Conservation (phyloP, 2,797 vertebrate genomes). For the Cephalopachus bancanus region DNA sequence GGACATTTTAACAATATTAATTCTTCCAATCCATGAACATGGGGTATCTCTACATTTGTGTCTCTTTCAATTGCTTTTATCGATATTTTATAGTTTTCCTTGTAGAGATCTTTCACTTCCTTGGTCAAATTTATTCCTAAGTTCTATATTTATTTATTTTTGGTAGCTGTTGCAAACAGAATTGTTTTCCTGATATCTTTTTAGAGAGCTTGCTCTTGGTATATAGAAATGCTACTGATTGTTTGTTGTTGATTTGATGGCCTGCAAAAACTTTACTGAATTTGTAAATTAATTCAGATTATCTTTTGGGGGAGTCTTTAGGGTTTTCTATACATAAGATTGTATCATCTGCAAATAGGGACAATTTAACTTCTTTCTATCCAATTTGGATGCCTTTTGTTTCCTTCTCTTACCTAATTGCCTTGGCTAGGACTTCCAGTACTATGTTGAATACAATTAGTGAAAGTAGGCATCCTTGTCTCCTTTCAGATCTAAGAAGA, state of each 20-base stretch:
- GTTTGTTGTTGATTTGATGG: background rate
- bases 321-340: background rate
- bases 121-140: background rate
- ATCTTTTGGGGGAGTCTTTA: background rate
- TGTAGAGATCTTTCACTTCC: background rate
- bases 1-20: background rate
- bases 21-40: background rate
- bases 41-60: background rate
- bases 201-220: background rate
- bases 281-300: background rate
- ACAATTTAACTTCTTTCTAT: background rate
- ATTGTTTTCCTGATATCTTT: background rate
- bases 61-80: background rate
- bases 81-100: background rate
- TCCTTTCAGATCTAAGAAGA: background rate
- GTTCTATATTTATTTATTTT: background rate
- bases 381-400: background rate
- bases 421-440: background rate
- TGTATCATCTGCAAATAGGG: background rate
- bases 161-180: background rate
- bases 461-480: background rate
- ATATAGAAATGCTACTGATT: background rate
- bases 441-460: background rate
- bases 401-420: background rate
- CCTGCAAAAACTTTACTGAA: background rate